Base-by-base conservation (phyloP, 2,888 invertebrate genomes). In the Eupithecia dodoneata region DNA sequence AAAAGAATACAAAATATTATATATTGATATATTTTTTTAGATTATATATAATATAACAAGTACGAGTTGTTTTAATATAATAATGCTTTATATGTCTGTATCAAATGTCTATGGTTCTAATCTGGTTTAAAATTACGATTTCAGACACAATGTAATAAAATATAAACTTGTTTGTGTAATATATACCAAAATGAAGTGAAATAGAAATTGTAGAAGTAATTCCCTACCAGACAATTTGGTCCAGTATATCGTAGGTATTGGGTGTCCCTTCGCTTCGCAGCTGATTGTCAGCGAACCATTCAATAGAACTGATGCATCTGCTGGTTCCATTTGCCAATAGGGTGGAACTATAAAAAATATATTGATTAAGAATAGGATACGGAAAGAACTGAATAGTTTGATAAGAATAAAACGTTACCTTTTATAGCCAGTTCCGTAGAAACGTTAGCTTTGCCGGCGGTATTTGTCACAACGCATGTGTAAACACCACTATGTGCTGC, bases 201-300 rank as follows among this genome's bases (percentile, higher is more conserved):
- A 66, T 41, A 15, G 13, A 15, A 13, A 42, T 41, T 42, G 15
- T 66, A 41, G 41, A 42, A 42, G 0, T 42, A 9, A 15, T 42
- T 66, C 7, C 66, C 7, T 94, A 97, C 97, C 96, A 89, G 96
- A 95, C 84, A 97, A 97, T 87, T 97, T 97, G 76, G 97, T 96
- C 97, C 97, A 97, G 84, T 96, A 96, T 87, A 97, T 96, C 81
- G 95, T 94, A 44, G 98, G 98, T 81, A 96, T 94, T 13, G 98
- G 98, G 93, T 97, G 97, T 77, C 98, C 98, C 83, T 96, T 96
- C 3, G 97, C 97, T 87, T 97, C 96, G 88, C 98, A 98, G 88
- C 97, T 96, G 80, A 98, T 96, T 77, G 97, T 96, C 77, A 97
- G 96, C 73, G 97, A 96, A 82, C 97, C 97, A 81, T 97, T 98